phyloP scores from a whole-genome alignment of 2,113 vertebrate genomes.

The Datnioides undecimradiatus region DNA sequence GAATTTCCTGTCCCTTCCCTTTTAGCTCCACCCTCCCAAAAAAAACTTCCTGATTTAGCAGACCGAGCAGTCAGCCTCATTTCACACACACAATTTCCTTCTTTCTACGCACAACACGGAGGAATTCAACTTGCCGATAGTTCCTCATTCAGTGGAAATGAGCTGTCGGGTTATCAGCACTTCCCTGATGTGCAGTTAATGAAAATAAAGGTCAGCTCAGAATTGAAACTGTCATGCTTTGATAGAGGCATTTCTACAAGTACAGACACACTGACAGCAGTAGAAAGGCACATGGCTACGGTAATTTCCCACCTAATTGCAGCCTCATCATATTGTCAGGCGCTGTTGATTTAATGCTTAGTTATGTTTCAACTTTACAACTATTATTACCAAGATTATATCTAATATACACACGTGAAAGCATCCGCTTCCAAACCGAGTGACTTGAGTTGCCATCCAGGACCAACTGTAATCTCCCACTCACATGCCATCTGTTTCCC shows the following conservation, averaged over 20 bases:
- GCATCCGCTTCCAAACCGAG: neutral
- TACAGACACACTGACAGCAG: conserved; percentile 8
- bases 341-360: neutral
- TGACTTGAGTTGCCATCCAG: neutral
- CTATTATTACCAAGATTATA: neutral
- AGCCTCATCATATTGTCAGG: conserved; percentile 4
- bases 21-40: conserved; percentile 40
- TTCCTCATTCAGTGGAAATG: conserved; percentile 51
- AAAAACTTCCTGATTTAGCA: conserved; percentile 65
- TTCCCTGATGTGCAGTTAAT: conserved; percentile 16
- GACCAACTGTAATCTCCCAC: neutral
- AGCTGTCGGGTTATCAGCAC: neutral
- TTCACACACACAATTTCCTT: conserved; percentile 36
- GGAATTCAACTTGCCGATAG: conserved; percentile 1
- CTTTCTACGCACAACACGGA: neutral
- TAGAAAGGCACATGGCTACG: neutral
- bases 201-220: conserved; percentile 6
- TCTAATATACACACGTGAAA: neutral
- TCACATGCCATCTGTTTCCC: neutral
- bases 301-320: conserved; percentile 22
- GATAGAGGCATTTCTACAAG: conserved; percentile 5
- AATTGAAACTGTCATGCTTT: conserved; percentile 17
- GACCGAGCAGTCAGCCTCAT: conserved; percentile 9
- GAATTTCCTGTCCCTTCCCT: conserved; percentile 74
- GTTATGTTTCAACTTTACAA: neutral